Evolutionary conservation across 1,140 invertebrate species (phyloP).

Genomic region (Caenorhabditis remanei): DNA sequence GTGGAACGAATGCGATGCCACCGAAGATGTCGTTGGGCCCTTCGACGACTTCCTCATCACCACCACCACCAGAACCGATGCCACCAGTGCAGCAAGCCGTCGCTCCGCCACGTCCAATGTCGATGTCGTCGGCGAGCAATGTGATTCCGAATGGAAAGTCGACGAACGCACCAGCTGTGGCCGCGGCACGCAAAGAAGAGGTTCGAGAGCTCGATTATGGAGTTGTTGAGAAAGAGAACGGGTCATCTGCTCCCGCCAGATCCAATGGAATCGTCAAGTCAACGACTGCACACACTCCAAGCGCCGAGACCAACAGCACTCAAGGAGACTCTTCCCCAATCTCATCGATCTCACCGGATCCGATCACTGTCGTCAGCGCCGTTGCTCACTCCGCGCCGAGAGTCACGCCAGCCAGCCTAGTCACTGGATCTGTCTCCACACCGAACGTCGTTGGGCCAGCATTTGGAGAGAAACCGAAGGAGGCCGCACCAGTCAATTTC

Average conservation of each 20-base stretch:
- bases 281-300: background rate
- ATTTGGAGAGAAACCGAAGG: background rate
- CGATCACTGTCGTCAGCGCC: slow-evolving; percentile 13
- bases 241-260: background rate
- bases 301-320: slow-evolving; percentile 7
- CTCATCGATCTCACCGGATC: slow-evolving; percentile 33
- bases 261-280: background rate
- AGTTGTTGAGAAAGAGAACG: slow-evolving; percentile 32
- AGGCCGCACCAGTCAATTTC: slow-evolving; percentile 8
- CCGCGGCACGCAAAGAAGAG: slow-evolving; percentile 19
- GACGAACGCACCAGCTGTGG: background rate
- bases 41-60: slow-evolving; percentile 20
- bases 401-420: background rate
- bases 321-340: slow-evolving; percentile 37
- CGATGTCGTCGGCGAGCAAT: slow-evolving; percentile 21
- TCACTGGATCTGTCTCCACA: slow-evolving; percentile 38
- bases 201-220: slow-evolving; percentile 36
- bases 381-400: background rate
- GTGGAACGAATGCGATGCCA: slow-evolving; percentile 80
- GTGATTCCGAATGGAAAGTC: slow-evolving; percentile 7
- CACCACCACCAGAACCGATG: slow-evolving; percentile 57
- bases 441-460: slow-evolving; percentile 38
- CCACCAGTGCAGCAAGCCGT: slow-evolving; percentile 13
- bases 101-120: background rate
- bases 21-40: slow-evolving; percentile 63